Evolutionary conservation across 2,113 vertebrate species (phyloP), one percentile per base, ranked within the genome.

Genomic region (Oryzias woworae): DNA sequence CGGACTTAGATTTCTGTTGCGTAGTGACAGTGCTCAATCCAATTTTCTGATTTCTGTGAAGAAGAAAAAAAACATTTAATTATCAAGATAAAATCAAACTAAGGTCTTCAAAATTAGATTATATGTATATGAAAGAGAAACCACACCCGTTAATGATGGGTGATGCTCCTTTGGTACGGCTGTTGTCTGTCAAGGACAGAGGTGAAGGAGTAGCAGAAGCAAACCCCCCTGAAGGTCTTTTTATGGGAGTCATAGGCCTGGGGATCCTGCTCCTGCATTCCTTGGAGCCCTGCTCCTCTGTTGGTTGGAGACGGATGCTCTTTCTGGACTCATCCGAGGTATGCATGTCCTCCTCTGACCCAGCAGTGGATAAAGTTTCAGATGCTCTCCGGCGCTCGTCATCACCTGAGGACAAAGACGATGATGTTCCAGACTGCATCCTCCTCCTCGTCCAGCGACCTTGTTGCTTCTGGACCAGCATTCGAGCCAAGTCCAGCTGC

Each of bases 291-390:
- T 91, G 92, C 3, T 89, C 91, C 14, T 88, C 87, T 15, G 83
- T 66, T 0, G 76, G 62, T 65, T 75, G 89, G 26, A 88, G 85
- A 55, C 81, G 88, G 26, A 65, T 73, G 23, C 63, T 85, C 73
- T 92, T 95, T 70, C 71, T 91, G 17, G 92, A 87, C 43, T 95
- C 95, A 0, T 96, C 95, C 0, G 92, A 94, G 82, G 94, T 89
- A 0, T 93, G 94, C 0, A 91, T 92, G 83, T 97, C 95, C 81
- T 98, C 96, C 86, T 98, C 95, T 0, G 95, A 98, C n/a, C 94
- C 95, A 0, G 94, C 92, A 51, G 92, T 93, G 0, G 95, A 96
- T 44, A 94, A 80, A 0, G 94, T 96, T 81, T 96, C 95, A 0
- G 96, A 97, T 4, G 92, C 89, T 0, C 91, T 85, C 0, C 82